Percentiles rank a stretch among this genome's conserved stretches.
Conservation (phyloP, 1,140 invertebrate genomes). For the Goniozus legneri region DNA sequence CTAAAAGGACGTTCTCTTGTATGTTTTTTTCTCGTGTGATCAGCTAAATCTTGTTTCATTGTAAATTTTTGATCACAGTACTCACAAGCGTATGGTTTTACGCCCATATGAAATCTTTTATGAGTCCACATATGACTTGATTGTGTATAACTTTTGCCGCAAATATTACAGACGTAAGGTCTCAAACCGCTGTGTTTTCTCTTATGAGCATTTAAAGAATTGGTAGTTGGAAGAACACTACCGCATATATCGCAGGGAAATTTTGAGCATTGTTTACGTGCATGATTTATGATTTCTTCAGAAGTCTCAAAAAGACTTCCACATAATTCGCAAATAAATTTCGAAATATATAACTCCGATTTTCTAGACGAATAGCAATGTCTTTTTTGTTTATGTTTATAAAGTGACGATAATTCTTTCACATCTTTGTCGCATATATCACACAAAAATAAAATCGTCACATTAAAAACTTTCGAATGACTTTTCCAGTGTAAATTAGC, state of each 20-base stretch:
- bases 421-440: slow-evolving; percentile 32
- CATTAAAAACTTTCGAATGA: slow-evolving; percentile 38
- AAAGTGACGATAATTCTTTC: slow-evolving; percentile 29
- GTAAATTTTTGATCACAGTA: slow-evolving; percentile 63
- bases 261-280: slow-evolving; percentile 32
- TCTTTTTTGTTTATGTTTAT: slow-evolving; percentile 48
- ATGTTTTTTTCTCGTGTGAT: slow-evolving; percentile 64
- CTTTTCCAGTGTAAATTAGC: slow-evolving; percentile 56
- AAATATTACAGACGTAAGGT: slow-evolving; percentile 60
- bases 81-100: slow-evolving; percentile 60
- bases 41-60: slow-evolving; percentile 64
- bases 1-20: slow-evolving; percentile 70
- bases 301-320: slow-evolving; percentile 39
- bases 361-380: slow-evolving; percentile 28
- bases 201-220: slow-evolving; percentile 43
- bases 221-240: slow-evolving; percentile 37
- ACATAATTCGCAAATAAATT: slow-evolving; percentile 52
- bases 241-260: slow-evolving; percentile 33
- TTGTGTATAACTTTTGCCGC: slow-evolving; percentile 60
- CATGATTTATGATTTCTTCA: slow-evolving; percentile 48
- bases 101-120: slow-evolving; percentile 60
- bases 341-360: slow-evolving; percentile 29
- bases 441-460: slow-evolving; percentile 26
- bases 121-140: slow-evolving; percentile 63
- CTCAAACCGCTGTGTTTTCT: slow-evolving; percentile 51